These are phyloP conservation scores for Danio jaintianensis DNA, from an alignment of 2,797 vertebrate genomes.

Conservation along the genomic window DNA sequence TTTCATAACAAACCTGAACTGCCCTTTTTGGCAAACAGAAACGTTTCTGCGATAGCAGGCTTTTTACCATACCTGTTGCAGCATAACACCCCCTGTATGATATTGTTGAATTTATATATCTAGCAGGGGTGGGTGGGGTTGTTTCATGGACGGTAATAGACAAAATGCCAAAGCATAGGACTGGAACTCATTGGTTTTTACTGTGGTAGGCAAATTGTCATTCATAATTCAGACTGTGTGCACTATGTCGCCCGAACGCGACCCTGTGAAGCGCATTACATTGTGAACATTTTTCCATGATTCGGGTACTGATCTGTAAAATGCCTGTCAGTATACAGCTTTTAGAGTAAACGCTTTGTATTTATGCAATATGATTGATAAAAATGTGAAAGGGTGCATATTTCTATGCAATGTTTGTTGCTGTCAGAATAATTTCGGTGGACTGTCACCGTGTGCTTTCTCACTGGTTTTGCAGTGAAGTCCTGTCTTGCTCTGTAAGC, in stretches of 20 bases:
- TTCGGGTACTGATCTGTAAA: constrained; percentile 70
- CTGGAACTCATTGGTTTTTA: constrained; percentile 63
- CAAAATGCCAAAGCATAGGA: constrained; percentile 69
- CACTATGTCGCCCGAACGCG: constrained; percentile 66
- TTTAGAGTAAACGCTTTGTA: constrained; percentile 63
- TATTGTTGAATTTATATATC: constrained; percentile 49
- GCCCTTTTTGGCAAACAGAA: constrained; percentile 50
- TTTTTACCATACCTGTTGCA: constrained; percentile 31
- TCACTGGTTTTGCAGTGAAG: constrained; percentile 62
- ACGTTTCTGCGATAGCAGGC: constrained; percentile 42
- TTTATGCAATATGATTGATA: constrained; percentile 67
- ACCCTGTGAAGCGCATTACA: constrained; percentile 66
- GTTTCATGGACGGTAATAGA: constrained; percentile 49
- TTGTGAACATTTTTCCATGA: constrained; percentile 51
- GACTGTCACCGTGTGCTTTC: constrained; percentile 52
- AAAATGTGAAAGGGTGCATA: constrained; percentile 74
- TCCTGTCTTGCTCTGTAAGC: constrained; percentile 51
- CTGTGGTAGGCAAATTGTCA: constrained; percentile 67
- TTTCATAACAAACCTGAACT: constrained; percentile 57
- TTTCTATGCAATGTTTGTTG: constrained; percentile 71
- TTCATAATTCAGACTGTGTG: constrained; percentile 65
- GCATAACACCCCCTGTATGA: constrained; percentile 36
- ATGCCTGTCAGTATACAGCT: constrained; percentile 58
- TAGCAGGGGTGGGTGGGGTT: constrained; percentile 14
- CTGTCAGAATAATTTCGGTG: constrained; percentile 60